Evolutionary conservation across 1,140 invertebrate species (phyloP).

Genomic region (Patella vulgata): DNA sequence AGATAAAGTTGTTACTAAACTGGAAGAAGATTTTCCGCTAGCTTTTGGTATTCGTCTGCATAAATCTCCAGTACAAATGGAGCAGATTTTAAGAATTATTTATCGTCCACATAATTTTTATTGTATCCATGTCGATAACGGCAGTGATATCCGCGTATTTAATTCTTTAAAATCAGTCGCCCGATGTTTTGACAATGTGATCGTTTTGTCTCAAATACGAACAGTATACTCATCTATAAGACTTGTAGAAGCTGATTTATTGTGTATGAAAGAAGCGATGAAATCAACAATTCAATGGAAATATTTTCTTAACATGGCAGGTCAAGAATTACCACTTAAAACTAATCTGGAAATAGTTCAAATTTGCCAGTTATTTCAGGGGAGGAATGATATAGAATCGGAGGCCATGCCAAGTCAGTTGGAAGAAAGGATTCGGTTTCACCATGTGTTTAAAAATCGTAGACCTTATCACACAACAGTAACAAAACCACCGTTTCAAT

Average conservation of each 20-base stretch:
- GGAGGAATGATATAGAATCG: conserved; percentile 27
- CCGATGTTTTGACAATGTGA: conserved; percentile 52
- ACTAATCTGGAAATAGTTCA: conserved; percentile 44
- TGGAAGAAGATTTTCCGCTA: conserved; percentile 51
- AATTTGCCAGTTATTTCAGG: conserved; percentile 37
- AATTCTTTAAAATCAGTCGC: conserved; percentile 27
- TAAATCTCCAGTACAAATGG: conserved; percentile 37
- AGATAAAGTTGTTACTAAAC: conserved; percentile 16
- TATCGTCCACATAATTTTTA: conserved; percentile 56
- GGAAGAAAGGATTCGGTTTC: too few relatives aligned
- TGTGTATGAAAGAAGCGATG: conserved; percentile 41
- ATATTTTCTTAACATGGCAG: conserved; percentile 47
- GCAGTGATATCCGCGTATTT: conserved; percentile 8
- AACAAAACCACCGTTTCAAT: too few relatives aligned
- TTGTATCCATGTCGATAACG: conserved; percentile 52
- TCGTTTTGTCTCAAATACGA: conserved; percentile 29
- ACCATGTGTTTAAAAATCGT: too few relatives aligned
- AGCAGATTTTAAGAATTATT: conserved; percentile 42
- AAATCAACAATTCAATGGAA: conserved; percentile 26
- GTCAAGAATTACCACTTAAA: conserved; percentile 46
- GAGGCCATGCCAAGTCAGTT: too few relatives aligned
- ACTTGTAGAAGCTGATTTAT: conserved; percentile 43
- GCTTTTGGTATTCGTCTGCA: conserved; percentile 56
- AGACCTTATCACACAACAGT: too few relatives aligned
- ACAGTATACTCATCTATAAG: conserved; percentile 32